Percentiles rank a stretch among this genome's conserved stretches.
These are phyloP conservation scores for Meteorus cinctellus DNA, from an alignment of 2,888 invertebrate species.

Conservation along the genomic window DNA sequence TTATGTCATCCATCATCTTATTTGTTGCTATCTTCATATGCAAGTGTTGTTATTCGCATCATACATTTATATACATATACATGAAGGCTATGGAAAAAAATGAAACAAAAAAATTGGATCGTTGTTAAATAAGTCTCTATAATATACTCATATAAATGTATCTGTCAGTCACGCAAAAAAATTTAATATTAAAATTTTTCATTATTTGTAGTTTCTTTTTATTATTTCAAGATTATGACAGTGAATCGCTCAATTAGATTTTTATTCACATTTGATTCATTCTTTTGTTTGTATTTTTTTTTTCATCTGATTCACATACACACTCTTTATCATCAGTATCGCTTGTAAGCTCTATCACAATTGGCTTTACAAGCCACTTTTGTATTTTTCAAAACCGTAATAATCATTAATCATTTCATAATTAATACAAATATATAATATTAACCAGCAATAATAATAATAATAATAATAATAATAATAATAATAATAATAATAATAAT, in stretches of 20 bases:
- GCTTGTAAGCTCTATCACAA: constrained; percentile 73
- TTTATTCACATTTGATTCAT: constrained; percentile 44
- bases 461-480: constrained; percentile 60
- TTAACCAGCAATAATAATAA: constrained; percentile 57
- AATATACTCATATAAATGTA: background rate
- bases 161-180: background rate
- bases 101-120: too few relatives aligned
- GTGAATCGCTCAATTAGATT: background rate
- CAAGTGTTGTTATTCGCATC: background rate
- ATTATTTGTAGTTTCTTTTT: constrained; percentile 34
- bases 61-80: background rate
- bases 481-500: constrained; percentile 60
- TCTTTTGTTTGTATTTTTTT: constrained; percentile 44
- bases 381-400: constrained; percentile 52
- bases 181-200: constrained; percentile 1
- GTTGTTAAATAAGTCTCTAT: too few relatives aligned
- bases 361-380: constrained; percentile 73
- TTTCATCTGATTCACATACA: constrained; percentile 52
- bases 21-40: background rate
- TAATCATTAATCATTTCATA: constrained; percentile 49
- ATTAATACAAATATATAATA: constrained; percentile 57
- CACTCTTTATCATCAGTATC: constrained; percentile 59
- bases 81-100: too few relatives aligned
- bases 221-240: background rate
- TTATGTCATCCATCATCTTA: background rate